Conservation (phyloP, 1,140 invertebrate species). For the Dufourea novaeangliae region DNA sequence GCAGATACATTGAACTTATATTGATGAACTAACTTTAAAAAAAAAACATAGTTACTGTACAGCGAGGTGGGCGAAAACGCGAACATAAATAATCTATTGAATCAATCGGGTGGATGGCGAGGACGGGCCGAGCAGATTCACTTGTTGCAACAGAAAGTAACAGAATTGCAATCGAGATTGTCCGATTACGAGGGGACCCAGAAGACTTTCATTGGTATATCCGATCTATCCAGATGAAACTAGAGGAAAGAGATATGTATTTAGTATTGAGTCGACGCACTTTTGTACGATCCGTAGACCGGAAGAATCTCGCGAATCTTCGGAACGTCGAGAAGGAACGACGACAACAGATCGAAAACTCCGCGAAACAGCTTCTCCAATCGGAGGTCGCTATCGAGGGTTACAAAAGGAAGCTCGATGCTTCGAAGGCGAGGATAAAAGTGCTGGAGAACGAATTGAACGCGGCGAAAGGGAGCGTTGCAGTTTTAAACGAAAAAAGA, state of each 20-base stretch:
- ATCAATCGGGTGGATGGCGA: constrained; percentile 84
- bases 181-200: constrained; percentile 61
- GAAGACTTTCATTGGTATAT: constrained; percentile 55
- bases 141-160: constrained; percentile 85
- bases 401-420: constrained; percentile 83
- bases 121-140: constrained; percentile 88
- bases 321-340: constrained; percentile 83
- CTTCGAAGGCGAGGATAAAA: constrained; percentile 81
- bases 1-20: background rate
- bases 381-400: constrained; percentile 76
- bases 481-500: constrained; percentile 82
- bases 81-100: constrained; percentile 78
- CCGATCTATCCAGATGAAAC: background rate
- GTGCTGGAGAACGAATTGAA: constrained; percentile 83
- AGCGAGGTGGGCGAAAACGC: constrained; percentile 84
- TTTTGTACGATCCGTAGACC: constrained; percentile 51
- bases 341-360: constrained; percentile 81
- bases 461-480: constrained; percentile 79
- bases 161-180: constrained; percentile 84
- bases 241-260: background rate
- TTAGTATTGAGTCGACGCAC: background rate
- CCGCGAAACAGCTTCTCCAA: constrained; percentile 80
- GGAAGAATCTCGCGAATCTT: constrained; percentile 66
- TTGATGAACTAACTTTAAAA: constrained; percentile 22
- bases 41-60: constrained; percentile 70